These are phyloP conservation scores for Protobothrops mucrosquamatus DNA, from an alignment of 2,113 vertebrate species.

Conservation along the genomic window DNA sequence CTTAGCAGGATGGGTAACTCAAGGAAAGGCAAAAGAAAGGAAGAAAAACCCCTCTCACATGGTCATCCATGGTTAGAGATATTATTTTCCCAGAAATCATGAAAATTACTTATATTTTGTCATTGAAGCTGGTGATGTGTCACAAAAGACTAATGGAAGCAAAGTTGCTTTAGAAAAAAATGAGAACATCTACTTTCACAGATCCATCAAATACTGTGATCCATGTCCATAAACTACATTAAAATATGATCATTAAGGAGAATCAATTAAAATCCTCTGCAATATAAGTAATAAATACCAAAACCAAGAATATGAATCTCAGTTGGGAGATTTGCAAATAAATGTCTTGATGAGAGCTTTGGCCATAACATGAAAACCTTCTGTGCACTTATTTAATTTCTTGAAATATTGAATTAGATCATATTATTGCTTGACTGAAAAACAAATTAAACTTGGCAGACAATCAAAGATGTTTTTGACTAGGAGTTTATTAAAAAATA, in stretches of 20 bases:
- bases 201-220: not conserved
- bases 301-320: slow-evolving; percentile 28
- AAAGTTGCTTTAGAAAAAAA: not conserved
- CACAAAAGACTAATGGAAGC: not conserved
- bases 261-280: slow-evolving; percentile 21
- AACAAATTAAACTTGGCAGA: slow-evolving; percentile 46
- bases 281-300: slow-evolving; percentile 43
- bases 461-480: slow-evolving; percentile 54
- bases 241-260: slow-evolving; percentile 21
- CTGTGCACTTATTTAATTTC: slow-evolving; percentile 37
- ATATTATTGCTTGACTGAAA: slow-evolving; percentile 44
- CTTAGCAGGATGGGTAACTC: not conserved
- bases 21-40: not conserved
- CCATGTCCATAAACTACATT: slow-evolving; percentile 10
- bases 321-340: slow-evolving; percentile 26
- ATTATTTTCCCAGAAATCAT: not conserved
- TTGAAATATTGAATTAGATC: slow-evolving; percentile 57
- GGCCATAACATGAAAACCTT: slow-evolving; percentile 21
- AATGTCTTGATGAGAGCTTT: slow-evolving; percentile 40
- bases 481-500: slow-evolving; percentile 52
- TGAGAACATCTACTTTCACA: not conserved
- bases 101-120: not conserved
- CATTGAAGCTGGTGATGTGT: not conserved
- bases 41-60: not conserved
- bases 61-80: not conserved